Conservation (phyloP, 2,797 vertebrate species). For the Sarcoramphus papa region DNA sequence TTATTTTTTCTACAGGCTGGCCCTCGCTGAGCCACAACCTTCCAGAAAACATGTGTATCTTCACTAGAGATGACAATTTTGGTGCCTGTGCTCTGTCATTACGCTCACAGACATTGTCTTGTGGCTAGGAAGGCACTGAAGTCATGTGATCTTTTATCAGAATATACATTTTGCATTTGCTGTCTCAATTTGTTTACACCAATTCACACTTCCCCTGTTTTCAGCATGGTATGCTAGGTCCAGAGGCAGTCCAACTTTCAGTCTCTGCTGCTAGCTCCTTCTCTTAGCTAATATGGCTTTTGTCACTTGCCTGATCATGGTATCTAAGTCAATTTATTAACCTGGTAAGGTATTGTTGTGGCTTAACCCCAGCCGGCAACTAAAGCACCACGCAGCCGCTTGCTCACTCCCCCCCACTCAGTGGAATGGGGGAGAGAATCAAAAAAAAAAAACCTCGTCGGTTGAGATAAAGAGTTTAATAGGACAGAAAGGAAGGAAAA, state of each 20-base stretch:
- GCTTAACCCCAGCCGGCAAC: too few species aligned
- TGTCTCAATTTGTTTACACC: background rate
- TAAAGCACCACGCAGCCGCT: too few species aligned
- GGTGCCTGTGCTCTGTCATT: background rate
- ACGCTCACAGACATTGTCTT: background rate
- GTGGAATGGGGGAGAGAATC: too few species aligned
- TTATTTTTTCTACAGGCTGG: background rate
- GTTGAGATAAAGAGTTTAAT: too few species aligned
- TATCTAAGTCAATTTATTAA: background rate
- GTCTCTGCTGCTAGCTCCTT: background rate
- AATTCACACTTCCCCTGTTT: background rate
- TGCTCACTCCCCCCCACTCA: too few species aligned
- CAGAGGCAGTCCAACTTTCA: background rate
- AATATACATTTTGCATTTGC: background rate
- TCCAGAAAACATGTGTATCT: background rate
- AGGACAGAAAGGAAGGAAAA: too few species aligned
- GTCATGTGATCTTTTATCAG: background rate
- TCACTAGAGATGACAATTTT: background rate
- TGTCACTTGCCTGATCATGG: background rate
- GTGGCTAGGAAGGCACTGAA: background rate
- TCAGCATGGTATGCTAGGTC: background rate
- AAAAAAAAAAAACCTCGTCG: too few species aligned
- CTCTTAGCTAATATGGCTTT: background rate
- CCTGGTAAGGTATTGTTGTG: background rate
- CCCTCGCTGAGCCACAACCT: fast-evolving